Conservation (phyloP, 53 echinoderm and acorn worm genomes). For the Echinarachnius parma region DNA sequence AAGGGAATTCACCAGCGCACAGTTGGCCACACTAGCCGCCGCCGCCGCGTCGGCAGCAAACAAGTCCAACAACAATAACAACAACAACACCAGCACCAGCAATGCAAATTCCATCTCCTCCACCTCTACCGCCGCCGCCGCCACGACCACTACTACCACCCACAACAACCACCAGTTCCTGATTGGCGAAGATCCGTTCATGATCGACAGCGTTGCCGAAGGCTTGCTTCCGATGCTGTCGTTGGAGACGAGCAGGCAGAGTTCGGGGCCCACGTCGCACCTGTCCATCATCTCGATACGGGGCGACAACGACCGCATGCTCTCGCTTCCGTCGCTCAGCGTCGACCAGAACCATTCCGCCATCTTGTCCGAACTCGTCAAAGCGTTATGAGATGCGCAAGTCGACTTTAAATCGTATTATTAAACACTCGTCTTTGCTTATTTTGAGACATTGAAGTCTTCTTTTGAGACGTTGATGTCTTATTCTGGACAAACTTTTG, state of each 20-base stretch:
- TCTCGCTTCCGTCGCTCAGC: conserved; percentile 84
- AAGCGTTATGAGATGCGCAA: conserved; percentile 68
- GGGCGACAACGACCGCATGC: conserved; percentile 75
- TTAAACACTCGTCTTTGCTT: no score
- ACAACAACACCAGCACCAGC: conserved; percentile 5
- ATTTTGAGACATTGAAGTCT: no score
- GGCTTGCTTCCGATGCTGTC: conserved; percentile 84
- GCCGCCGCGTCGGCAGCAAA: background rate
- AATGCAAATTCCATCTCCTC: background rate
- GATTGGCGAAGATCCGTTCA: conserved; percentile 83
- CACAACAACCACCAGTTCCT: conserved; percentile 43
- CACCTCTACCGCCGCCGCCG: background rate
- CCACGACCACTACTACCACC: no score
- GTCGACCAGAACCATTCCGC: conserved; percentile 95
- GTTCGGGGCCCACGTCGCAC: conserved; percentile 68
- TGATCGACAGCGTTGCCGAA: conserved; percentile 86
- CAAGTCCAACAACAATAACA: conserved; percentile 16
- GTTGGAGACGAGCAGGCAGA: conserved; percentile 73
- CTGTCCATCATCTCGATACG: conserved; percentile 83
- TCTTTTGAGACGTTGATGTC: no score
- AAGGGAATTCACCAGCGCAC: conserved; percentile 43
- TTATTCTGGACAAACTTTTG: no score
- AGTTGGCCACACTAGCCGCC: background rate
- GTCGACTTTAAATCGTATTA: no score
- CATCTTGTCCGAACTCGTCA: conserved; percentile 89